These are phyloP conservation scores for Sebastolobus alascanus DNA, from an alignment of 2,797 vertebrate genomes.

Conservation along the genomic window DNA sequence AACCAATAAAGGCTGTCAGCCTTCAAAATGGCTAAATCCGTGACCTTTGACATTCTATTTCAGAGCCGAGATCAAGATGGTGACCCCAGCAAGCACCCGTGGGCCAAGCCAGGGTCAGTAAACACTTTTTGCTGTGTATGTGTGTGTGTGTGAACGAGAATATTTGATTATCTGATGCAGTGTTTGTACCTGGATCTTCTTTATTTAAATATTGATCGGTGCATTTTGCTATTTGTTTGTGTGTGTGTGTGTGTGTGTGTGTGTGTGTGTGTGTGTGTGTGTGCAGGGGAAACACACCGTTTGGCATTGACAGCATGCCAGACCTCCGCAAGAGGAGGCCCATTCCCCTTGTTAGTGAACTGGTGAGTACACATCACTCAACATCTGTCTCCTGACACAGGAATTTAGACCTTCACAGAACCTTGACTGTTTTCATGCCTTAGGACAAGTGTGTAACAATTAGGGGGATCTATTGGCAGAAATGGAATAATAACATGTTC, in stretches of 20 bases:
- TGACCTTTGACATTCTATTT: slow-evolving; percentile 67
- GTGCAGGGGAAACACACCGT: slow-evolving; percentile 89
- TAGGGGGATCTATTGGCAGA: too few relatives aligned
- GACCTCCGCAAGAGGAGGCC: slow-evolving; percentile 94
- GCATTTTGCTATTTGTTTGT: slow-evolving; percentile 13
- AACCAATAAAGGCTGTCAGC: slow-evolving; percentile 7
- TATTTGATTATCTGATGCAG: background rate
- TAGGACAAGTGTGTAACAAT: background rate
- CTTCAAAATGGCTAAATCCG: slow-evolving; percentile 15
- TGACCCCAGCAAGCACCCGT: slow-evolving; percentile 87
- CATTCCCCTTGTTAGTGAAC: slow-evolving; percentile 94
- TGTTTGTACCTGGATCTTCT: background rate
- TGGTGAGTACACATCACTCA: slow-evolving; percentile 87
- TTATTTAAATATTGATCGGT: slow-evolving; percentile 6
- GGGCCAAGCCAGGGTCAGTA: slow-evolving; percentile 93
- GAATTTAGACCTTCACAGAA: slow-evolving; percentile 9
- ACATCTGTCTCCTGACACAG: slow-evolving; percentile 4
- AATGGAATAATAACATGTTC: too few relatives aligned
- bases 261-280: slow-evolving; percentile 74
- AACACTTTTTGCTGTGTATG: slow-evolving; percentile 5
- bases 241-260: slow-evolving; percentile 83
- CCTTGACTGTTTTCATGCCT: background rate
- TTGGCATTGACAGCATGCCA: slow-evolving; percentile 98
- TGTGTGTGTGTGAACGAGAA: background rate
- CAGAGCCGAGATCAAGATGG: slow-evolving; percentile 87